phyloP scores from a whole-genome alignment of 2,797 vertebrate species.

The Galagoides demidoff region DNA sequence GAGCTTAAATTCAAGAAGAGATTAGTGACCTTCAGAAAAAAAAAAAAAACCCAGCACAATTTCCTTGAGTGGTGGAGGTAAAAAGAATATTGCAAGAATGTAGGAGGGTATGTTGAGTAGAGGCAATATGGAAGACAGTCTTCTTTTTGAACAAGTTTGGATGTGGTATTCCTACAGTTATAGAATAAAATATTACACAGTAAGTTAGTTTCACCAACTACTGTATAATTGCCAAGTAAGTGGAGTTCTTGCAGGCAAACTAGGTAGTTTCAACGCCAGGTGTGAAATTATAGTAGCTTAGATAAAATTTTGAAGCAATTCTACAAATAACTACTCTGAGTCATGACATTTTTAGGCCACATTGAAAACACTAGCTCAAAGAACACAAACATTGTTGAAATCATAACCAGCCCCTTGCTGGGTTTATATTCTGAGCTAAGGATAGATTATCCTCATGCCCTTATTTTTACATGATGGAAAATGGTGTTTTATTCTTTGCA shows the following conservation, averaged over 20 bases:
- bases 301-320: constrained; percentile 74
- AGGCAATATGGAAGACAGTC: neutral
- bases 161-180: neutral
- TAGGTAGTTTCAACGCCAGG: constrained; percentile 66
- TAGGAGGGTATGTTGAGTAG: neutral
- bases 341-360: constrained; percentile 78
- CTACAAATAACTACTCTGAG: constrained; percentile 70
- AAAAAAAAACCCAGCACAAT: neutral
- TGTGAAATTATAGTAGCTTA: constrained; percentile 75
- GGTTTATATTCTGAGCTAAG: constrained; percentile 70
- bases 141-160: constrained; percentile 22
- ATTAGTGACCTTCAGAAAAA: neutral
- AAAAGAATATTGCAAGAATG: neutral
- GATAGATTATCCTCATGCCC: constrained; percentile 44
- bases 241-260: constrained; percentile 62
- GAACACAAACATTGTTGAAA: constrained; percentile 70
- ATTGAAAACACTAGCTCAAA: constrained; percentile 56
- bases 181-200: constrained; percentile 34
- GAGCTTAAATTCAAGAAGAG: neutral
- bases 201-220: constrained; percentile 38
- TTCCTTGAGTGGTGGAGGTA: neutral
- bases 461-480: constrained; percentile 48
- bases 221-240: constrained; percentile 41
- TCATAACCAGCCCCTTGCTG: constrained; percentile 63
- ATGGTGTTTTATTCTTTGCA: neutral